A percentile compares a stretch with the other conserved stretches of the same genome.
Evolutionary conservation across 2,113 vertebrate genomes (phyloP).

Genomic region (Charina bottae): DNA sequence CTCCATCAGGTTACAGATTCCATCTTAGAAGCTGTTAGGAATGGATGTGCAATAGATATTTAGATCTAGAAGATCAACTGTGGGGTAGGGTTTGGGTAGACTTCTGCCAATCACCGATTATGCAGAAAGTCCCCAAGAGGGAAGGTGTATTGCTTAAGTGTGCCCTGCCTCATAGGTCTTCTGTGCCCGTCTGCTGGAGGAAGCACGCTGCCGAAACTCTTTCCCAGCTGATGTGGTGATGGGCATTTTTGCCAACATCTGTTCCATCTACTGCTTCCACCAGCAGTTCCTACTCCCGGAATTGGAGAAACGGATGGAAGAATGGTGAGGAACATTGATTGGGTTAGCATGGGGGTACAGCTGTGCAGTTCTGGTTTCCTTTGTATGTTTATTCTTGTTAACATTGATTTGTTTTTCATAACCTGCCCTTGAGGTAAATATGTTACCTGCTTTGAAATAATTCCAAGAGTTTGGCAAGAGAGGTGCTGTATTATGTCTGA

Average conservation of each 20-base stretch:
- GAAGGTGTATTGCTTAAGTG: not conserved
- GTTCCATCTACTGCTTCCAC: slow-evolving; percentile 92
- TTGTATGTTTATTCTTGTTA: not conserved
- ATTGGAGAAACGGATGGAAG: slow-evolving; percentile 92
- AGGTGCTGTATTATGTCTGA: not conserved
- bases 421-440: not conserved
- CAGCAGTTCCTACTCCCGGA: slow-evolving; percentile 91
- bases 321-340: slow-evolving; percentile 80
- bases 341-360: not conserved
- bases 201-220: slow-evolving; percentile 82
- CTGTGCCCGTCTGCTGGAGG: slow-evolving; percentile 86
- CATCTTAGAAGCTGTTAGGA: not conserved
- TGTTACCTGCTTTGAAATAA: not conserved
- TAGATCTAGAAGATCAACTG: not conserved
- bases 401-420: not conserved
- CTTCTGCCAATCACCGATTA: too few relatives aligned
- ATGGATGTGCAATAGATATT: not conserved
- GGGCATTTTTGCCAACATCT: slow-evolving; percentile 93
- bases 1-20: not conserved
- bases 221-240: slow-evolving; percentile 89
- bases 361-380: not conserved
- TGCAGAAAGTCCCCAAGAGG: not conserved
- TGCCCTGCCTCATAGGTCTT: slow-evolving; percentile 77
- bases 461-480: not conserved
- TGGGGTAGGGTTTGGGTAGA: too few relatives aligned